Conservation (phyloP, 1,140 invertebrate species). For the Cydia fagiglandana region DNA sequence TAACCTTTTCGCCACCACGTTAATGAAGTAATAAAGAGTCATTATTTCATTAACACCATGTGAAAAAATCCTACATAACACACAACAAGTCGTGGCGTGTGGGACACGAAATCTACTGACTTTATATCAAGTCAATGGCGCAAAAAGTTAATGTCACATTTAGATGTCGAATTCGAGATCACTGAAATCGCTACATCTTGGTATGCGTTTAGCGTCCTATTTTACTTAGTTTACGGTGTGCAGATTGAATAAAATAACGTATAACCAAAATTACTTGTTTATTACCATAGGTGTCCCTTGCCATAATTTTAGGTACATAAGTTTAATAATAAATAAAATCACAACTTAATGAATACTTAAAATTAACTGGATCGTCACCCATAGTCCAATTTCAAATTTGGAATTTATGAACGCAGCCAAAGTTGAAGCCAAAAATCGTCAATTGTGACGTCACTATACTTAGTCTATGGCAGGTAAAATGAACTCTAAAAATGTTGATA, state of each 20-base stretch:
- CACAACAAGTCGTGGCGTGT: no score
- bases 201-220: not conserved
- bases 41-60: no score
- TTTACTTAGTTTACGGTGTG: not conserved
- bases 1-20: no score
- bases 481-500: slow-evolving; percentile 67
- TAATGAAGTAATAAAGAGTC: no score
- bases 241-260: slow-evolving; percentile 41
- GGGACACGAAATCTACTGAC: no score
- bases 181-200: no score
- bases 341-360: slow-evolving; percentile 77
- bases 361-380: slow-evolving; percentile 67
- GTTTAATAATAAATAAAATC: slow-evolving; percentile 77
- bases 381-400: slow-evolving; percentile 48
- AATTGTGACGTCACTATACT: slow-evolving; percentile 62
- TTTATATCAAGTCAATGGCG: no score
- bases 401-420: slow-evolving; percentile 53
- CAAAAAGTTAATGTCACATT: no score
- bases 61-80: no score
- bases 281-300: slow-evolving; percentile 72
- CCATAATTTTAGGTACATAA: slow-evolving; percentile 77
- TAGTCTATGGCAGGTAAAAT: slow-evolving; percentile 76
- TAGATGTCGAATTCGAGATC: no score
- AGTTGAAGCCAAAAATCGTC: slow-evolving; percentile 36
- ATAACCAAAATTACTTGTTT: slow-evolving; percentile 65